Conservation (phyloP, 2,797 vertebrate species). For the Clarias laeviceps region DNA sequence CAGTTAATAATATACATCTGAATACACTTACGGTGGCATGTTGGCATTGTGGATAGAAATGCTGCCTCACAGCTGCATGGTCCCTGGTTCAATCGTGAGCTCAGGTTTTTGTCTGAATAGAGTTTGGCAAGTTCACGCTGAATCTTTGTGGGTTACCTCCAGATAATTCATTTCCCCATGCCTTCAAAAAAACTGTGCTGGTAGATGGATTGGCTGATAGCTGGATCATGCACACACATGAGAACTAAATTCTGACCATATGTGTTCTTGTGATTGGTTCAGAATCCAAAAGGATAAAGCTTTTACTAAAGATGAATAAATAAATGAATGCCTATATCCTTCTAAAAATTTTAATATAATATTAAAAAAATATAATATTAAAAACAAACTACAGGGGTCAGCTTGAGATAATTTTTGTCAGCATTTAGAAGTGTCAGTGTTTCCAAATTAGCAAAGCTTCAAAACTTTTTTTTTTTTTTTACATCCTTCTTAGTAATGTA, state of each 20-base stretch:
- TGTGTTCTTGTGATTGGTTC: background rate
- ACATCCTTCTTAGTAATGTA: conserved; percentile 48
- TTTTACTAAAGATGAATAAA: background rate
- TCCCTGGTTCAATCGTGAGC: background rate
- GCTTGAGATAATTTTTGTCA: background rate
- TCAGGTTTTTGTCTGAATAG: background rate
- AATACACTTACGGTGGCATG: background rate
- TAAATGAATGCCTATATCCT: background rate
- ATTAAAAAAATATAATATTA: no score
- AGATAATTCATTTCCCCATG: background rate
- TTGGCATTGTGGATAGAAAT: background rate
- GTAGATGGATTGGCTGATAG: background rate
- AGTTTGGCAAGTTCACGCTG: background rate
- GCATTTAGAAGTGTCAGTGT: conserved; percentile 27
- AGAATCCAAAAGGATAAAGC: background rate
- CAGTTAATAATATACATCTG: background rate
- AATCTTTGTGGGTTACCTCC: background rate
- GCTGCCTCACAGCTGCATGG: background rate
- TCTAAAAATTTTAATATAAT: no score
- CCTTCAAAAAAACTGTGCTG: background rate
- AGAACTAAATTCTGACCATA: background rate
- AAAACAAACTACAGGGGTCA: background rate
- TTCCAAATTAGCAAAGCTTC: conserved; percentile 41
- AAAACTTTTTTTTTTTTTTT: conserved; percentile 39
- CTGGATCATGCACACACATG: no score